These are phyloP conservation scores for Platysternon megacephalum DNA, from an alignment of 2,113 vertebrate genomes.

Conservation along the genomic window DNA sequence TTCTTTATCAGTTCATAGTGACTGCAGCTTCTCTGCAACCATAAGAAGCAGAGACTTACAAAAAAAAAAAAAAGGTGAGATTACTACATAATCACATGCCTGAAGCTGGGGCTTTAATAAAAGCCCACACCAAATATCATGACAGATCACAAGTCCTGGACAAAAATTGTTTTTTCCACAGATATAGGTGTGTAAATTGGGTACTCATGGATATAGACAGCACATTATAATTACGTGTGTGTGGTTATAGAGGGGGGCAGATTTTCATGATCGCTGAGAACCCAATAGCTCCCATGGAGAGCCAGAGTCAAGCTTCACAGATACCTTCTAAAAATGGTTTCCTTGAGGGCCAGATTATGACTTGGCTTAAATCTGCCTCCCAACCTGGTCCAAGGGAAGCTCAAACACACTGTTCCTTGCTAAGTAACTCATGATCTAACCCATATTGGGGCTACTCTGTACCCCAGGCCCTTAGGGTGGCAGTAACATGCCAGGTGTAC, in stretches of 20 bases:
- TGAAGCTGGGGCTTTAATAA: neutral
- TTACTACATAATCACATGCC: neutral
- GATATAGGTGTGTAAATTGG: neutral
- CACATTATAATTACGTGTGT: neutral
- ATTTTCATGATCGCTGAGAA: neutral
- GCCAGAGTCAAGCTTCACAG: neutral
- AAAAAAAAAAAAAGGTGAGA: neutral
- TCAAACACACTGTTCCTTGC: neutral
- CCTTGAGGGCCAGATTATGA: neutral
- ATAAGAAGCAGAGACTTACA: neutral
- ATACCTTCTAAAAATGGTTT: constrained; percentile 21
- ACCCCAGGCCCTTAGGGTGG: neutral
- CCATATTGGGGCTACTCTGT: neutral
- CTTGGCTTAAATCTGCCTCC: neutral
- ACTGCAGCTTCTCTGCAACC: neutral
- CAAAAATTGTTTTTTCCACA: neutral
- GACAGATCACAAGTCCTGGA: neutral
- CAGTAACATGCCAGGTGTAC: neutral
- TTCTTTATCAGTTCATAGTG: neutral
- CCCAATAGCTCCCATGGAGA: neutral
- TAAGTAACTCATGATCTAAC: neutral
- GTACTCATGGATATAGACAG: neutral
- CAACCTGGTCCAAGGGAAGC: neutral
- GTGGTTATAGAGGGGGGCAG: neutral
- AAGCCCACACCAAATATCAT: neutral